phyloP scores from a whole-genome alignment of 2,888 invertebrate species.

The Tanypteryx hageni region DNA sequence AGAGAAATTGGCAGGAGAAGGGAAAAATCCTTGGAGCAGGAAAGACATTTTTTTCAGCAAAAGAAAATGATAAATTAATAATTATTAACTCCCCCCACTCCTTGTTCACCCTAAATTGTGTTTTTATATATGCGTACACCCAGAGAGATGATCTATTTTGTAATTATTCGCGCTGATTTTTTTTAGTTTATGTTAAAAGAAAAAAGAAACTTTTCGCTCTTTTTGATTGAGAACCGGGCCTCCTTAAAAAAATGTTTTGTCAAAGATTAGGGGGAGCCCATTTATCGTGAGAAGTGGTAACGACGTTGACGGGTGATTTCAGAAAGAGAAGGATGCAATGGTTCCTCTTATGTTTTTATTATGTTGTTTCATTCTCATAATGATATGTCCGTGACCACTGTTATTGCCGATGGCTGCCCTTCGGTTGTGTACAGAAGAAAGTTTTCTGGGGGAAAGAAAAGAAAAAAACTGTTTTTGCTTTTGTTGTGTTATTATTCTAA shows the following conservation, averaged over 20 bases:
- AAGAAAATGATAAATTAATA: conserved; percentile 20
- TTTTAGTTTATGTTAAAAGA: conserved; percentile 15
- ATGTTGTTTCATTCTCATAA: conserved; percentile 14
- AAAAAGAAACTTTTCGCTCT: background rate
- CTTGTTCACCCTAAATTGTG: conserved; percentile 16
- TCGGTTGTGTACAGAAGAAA: conserved; percentile 29
- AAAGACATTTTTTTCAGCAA: background rate
- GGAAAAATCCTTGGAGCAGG: background rate
- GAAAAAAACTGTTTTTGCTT: background rate
- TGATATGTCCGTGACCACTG: background rate
- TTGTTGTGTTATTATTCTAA: background rate
- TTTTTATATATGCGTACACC: conserved; percentile 2
- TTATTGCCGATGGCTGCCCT: background rate
- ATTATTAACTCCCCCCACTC: conserved; percentile 19
- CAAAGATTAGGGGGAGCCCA: background rate
- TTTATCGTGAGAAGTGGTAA: background rate
- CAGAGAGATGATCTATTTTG: conserved; percentile 32
- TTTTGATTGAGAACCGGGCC: background rate
- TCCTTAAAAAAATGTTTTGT: background rate
- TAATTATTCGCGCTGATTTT: conserved; percentile 22
- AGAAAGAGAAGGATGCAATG: conserved; percentile 11
- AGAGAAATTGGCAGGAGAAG: background rate
- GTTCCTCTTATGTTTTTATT: conserved; percentile 29
- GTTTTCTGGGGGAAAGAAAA: background rate
- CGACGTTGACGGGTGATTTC: background rate